phyloP scores from a whole-genome alignment of 2,888 invertebrate genomes.

The Cryptops parisi region DNA sequence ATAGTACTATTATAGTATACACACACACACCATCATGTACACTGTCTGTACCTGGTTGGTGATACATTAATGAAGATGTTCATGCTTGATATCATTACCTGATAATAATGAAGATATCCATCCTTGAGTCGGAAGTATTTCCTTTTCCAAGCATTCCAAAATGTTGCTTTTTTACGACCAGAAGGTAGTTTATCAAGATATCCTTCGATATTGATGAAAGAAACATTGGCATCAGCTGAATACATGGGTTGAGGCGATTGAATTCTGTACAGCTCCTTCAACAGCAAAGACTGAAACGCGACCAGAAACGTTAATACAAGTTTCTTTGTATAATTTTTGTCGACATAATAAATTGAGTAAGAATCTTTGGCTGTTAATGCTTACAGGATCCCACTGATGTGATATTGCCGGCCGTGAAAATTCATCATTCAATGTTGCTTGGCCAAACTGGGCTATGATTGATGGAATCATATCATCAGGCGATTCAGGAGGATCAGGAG shows the following conservation, averaged over 20 bases:
- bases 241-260: constrained; percentile 19
- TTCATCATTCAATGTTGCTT: constrained; percentile 20
- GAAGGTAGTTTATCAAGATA: constrained; percentile 39
- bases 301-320: background rate
- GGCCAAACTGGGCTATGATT: constrained; percentile 23
- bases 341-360: background rate
- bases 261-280: constrained; percentile 23
- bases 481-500: constrained; percentile 3
- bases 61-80: too few relatives aligned
- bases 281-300: constrained; percentile 20
- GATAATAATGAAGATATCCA: constrained; percentile 40
- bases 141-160: constrained; percentile 43
- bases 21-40: too few relatives aligned
- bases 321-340: background rate
- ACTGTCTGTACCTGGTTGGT: too few relatives aligned
- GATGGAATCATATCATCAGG: constrained; percentile 21
- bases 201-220: constrained; percentile 37
- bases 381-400: constrained; percentile 24
- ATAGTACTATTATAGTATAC: too few relatives aligned
- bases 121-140: constrained; percentile 40
- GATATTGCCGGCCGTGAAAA: constrained; percentile 19
- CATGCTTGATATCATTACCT: too few relatives aligned
- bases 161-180: constrained; percentile 39
- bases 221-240: constrained; percentile 10
- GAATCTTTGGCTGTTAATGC: constrained; percentile 10